Base-by-base conservation (phyloP, 2,888 invertebrate genomes). In the Hoplodrina blanda region DNA sequence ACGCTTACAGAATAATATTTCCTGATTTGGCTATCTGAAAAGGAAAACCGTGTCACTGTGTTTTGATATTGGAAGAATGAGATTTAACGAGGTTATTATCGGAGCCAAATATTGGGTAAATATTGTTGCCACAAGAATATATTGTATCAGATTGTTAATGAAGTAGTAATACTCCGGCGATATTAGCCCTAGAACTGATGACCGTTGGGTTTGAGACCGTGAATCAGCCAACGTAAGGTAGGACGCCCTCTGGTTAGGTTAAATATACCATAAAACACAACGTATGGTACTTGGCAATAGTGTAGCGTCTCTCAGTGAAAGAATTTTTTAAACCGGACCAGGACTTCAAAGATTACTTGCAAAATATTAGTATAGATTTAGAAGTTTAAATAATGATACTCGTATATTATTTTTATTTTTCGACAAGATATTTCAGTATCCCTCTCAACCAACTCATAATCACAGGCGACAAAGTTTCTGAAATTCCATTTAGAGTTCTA, bases 1-100 rank as follows among this genome's bases (percentile, higher is more conserved):
- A 59, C 37, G 46, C 46, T 52, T 55, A 59, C 57, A 19, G 56
- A 72, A 73, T 68, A 72, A 65, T 69, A 69, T 62, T 69, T 76
- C 61, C 77, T 63, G 61, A 61, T 64, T 76, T 69, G 54, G 37
- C 62, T 50, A 64, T 52, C 49, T 52, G 41, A 19, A 65, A 59
- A 61, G 53, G 60, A 52, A 63, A 61, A 60, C 53, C 19, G 54
- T 54, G 57, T 55, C 46, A 19, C 11, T 0, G n/a, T 44, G 41
- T 64, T 46, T 19, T 0, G 19, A 33, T 59, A 8, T 49, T 25
- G 20, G n/a, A 37, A n/a, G n/a, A 69, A 72, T 49, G 54, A 59
- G 41, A 11, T 30, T 76, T 19, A 50, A 20, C 2, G 11, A 68
- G 17, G n/a, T 25, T 46, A 5, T 25, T 19, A 37, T 44, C 37